Base-by-base conservation (phyloP, 2,113 vertebrate species). In the Lophochroa leadbeateri region DNA sequence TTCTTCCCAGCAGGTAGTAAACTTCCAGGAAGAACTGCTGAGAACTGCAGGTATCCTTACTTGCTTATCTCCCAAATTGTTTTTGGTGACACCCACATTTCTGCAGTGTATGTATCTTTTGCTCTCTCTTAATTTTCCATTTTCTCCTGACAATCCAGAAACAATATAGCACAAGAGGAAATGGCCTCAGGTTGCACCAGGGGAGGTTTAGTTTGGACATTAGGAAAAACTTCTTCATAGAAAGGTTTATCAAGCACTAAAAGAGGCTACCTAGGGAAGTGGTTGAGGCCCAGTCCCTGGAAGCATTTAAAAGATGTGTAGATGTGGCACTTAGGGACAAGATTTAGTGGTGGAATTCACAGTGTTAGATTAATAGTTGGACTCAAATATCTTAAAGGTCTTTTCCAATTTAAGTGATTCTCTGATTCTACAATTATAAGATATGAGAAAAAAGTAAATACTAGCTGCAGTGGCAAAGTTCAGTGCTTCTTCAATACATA, bases 1-100 rank as follows among this genome's bases (percentile, higher is more conserved):
- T 88, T 93, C 94, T 82, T 82, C 79, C 52, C 92, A 94, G 90
- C 58, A 97, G 70, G 84, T 82, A 97, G 85, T 80, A 97, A 97
- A 90, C 91, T 81, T 94, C 83, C 94, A 91, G 78, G 60, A 90
- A 77, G 87, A 81, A 81, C 77, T 93, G 81, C 91, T 96, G 91
- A 96, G 78, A 97, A 81, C 89, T 77, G 93, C 85, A 93, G 55
- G 78, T 75, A 82, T 46, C n/a, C 43, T 41, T 86, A 61, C 80
- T 94, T 96, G 83, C 88, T 97, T 91, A 91, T 95, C 57, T 96
- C 61, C 90, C 57, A 96, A 94, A 90, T 86, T 91, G 89, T 33
- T 77, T 95, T 91, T 52, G 81, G 83, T 43, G 33, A 87, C 87
- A 91, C 11, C 19, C 39, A 60, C 90, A 74, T 71, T 85, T 94